A percentile compares a stretch with the other conserved stretches of the same genome.
These are phyloP conservation scores for Eristalinus sepulchralis DNA, from an alignment of 2,888 invertebrate genomes.

Conservation along the genomic window DNA sequence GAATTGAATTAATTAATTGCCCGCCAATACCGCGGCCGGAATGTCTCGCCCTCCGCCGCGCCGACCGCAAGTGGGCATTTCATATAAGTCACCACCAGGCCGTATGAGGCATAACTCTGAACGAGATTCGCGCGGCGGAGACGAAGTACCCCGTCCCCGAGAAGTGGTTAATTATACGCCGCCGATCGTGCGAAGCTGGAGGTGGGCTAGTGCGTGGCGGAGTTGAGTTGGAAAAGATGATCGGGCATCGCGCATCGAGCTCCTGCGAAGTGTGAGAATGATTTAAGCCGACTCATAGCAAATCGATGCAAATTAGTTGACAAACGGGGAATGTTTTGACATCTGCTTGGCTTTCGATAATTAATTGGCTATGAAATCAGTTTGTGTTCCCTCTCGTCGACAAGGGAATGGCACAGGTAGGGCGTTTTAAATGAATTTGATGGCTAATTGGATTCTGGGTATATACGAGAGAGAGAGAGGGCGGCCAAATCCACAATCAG, in stretches of 20 bases:
- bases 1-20: conserved; percentile 67
- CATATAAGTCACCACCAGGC: conserved; percentile 36
- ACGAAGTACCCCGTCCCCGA: neutral
- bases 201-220: conserved; percentile 35
- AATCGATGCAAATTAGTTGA: conserved; percentile 52
- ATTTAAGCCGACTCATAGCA: conserved; percentile 21
- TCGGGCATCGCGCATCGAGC: neutral
- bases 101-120: conserved; percentile 18
- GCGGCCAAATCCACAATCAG: too few relatives aligned
- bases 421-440: neutral
- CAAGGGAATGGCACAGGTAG: neutral
- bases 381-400: neutral
- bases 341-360: conserved; percentile 12
- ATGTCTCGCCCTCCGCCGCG: neutral
- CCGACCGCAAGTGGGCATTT: conserved; percentile 6
- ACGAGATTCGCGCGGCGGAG: conserved; percentile 4
- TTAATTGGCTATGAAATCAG: neutral
- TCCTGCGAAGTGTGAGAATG: conserved; percentile 15
- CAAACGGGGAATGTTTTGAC: conserved; percentile 12
- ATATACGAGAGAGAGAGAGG: too few relatives aligned
- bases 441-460: neutral
- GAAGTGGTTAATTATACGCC: conserved; percentile 40
- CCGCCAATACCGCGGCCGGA: conserved; percentile 18
- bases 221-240: conserved; percentile 19
- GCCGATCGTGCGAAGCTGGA: conserved; percentile 2